Evolutionary conservation across 92 coral and sea anemone species (phyloP), one percentile per base, ranked within the genome.

Genomic region (Blastomussa wellsi): DNA sequence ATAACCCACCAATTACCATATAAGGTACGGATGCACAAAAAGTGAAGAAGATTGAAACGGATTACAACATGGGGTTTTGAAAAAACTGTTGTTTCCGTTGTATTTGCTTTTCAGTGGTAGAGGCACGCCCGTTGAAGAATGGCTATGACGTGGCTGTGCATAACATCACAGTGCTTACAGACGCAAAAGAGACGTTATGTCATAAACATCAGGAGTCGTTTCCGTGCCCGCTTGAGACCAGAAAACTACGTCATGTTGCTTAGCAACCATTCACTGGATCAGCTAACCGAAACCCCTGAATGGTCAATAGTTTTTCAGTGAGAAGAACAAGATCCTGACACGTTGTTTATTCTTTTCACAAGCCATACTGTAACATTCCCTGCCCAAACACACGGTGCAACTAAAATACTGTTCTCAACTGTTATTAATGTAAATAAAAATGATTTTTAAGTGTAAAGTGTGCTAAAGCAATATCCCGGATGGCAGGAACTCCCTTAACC

Each of bases 101-200:
- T 28, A 31, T 68, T 36, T 42, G 5, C 47, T 17, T 81, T 86
- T 69, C 81, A 90, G 92, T 82, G 92, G 90, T 14, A 69, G 92
- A 75, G 92, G 92, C 36, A 86, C 93, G 22, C 90, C 92, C 36
- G 84, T 90, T 17, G 88, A 90, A 69, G 90, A 90, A 82, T 90
- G 90, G 92, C 60, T 85, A 31, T 85, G 69, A 39, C 11, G 35
- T 49, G 22, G 6, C 14, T 19, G 22, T 64, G 68, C 68, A 28
- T 62, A 11, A 62, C 17, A 62, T 35, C 68, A 60, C 31, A 26
- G 68, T 11, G 14, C 32, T 28, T 11, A 62, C 33, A 28, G 35
- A 1, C 35, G 7, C 1, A n/a, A 62, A 62, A 26, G 35, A 62
- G 13, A 28, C 7, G 5, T 62, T n/a, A 7, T 17, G 68, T 26